A percentile compares a stretch with the other conserved stretches of the same genome.
Evolutionary conservation across 1,140 invertebrate genomes (phyloP).

Genomic region (Pseudomyrmex gracilis): DNA sequence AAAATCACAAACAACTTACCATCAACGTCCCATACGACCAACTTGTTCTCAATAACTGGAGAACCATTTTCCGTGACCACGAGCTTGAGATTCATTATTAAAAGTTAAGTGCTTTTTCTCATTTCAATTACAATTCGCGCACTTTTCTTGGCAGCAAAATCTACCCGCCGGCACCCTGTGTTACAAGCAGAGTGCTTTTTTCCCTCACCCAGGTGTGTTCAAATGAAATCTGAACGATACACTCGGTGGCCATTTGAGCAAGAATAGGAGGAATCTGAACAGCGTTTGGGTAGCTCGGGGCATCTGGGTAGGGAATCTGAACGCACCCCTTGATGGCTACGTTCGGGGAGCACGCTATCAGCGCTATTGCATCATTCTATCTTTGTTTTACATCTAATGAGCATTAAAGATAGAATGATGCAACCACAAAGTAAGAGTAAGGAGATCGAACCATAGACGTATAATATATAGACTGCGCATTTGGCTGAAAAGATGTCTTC

Average conservation of each 20-base stretch:
- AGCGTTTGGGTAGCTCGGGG: not conserved
- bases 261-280: not conserved
- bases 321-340: too few species aligned
- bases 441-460: too few species aligned
- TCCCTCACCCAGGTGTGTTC: not conserved
- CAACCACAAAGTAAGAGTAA: too few species aligned
- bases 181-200: not conserved
- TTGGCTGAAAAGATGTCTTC: too few species aligned
- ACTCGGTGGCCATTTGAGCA: not conserved
- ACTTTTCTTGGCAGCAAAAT: not conserved
- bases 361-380: too few species aligned
- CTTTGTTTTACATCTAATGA: too few species aligned
- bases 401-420: too few species aligned
- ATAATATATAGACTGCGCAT: too few species aligned
- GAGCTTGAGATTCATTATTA: not conserved
- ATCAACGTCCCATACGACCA: too few species aligned
- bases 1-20: slow-evolving; percentile 2
- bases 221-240: not conserved
- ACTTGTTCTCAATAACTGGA: too few species aligned
- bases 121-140: not conserved
- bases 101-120: not conserved
- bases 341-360: too few species aligned
- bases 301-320: not conserved
- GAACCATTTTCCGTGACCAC: too few species aligned
- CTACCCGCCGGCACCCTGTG: not conserved